Evolutionary conservation across 2,797 vertebrate species (phyloP).

Genomic region (Cichlasoma orientale): DNA sequence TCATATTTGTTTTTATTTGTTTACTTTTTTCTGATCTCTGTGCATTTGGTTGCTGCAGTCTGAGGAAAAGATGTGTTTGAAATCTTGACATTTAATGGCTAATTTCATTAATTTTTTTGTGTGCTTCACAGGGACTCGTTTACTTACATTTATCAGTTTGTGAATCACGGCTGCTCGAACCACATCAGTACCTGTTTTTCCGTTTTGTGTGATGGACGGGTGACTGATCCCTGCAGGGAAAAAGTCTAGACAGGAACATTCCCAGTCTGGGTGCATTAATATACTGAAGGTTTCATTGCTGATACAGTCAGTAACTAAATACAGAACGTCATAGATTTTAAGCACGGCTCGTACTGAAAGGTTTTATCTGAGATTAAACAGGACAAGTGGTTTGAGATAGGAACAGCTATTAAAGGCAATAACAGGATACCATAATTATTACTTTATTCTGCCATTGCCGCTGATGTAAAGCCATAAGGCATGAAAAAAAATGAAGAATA

Average conservation of each 20-base stretch:
- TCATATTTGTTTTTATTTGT: not conserved
- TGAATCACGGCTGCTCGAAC: conserved; percentile 33
- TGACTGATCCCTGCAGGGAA: conserved; percentile 61
- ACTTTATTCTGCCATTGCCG: not conserved
- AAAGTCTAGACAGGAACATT: conserved; percentile 75
- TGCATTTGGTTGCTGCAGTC: not conserved
- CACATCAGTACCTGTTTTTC: conserved; percentile 22
- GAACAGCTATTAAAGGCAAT: conserved; percentile 17
- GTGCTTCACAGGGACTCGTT: not conserved
- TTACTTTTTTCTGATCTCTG: not conserved
- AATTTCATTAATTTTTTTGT: conserved; percentile 2
- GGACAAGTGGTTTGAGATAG: conserved; percentile 6
- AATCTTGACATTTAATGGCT: not conserved
- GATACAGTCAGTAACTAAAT: conserved; percentile 28
- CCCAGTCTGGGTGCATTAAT: conserved; percentile 43
- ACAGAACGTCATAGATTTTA: conserved; percentile 18
- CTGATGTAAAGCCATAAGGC: not conserved
- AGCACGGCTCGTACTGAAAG: conserved; percentile 29
- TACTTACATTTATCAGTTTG: conserved; percentile 10
- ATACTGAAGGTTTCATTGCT: conserved; percentile 22
- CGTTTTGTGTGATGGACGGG: conserved; percentile 22
- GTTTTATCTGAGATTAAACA: conserved; percentile 28
- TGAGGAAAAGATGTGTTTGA: not conserved
- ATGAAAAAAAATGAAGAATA: not conserved
- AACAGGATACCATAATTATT: not conserved